Evolutionary conservation across 1,140 invertebrate genomes (phyloP), one percentile per base, ranked within the genome.

Genomic region (Sitobion miscanthi): DNA sequence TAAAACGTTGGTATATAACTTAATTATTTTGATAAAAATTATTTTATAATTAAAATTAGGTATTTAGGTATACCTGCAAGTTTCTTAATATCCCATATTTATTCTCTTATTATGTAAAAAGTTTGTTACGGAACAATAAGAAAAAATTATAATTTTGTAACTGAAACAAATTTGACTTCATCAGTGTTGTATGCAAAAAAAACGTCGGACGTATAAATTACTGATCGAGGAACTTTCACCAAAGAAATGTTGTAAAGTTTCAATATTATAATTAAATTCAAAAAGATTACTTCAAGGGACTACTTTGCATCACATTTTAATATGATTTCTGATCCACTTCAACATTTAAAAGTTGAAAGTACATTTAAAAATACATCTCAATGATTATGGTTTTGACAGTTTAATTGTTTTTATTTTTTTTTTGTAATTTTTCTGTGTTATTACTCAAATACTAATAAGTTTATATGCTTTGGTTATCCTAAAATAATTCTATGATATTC

Each of bases 241-340:
- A 23, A 42, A 25, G 83, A 42, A 42, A 25, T 42, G 83, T 85
- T 85, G 7, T 42, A 85, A 85, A 85, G 38, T 85, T 85, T 85
- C 83, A 85, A 85, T 85, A 45, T 85, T 85, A 45, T 85, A 85
- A 85, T 85, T 85, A 85, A 85, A 85, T 85, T 85, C 23, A 25
- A 85, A 85, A 85, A 85, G 38, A 85, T 85, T 85, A 45, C 38
- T 42, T 85, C 83, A 42, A 83, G 77, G 42, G 38, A 85, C 30
- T 69, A 69, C 30, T 69, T 69, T 69, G 30, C 62, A 69, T 69
- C 30, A 85, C 3, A 42, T 85, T 85, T 42, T 42, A 42, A 85
- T 42, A 85, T 30, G 83, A 42, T 85, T 25, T 85, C 23, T 85
- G 83, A 85, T 42, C 45, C 38, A 85, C 83, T 85, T 85, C 35